phyloP scores from a whole-genome alignment of 2,113 vertebrate species.

The Notiomystis cincta region DNA sequence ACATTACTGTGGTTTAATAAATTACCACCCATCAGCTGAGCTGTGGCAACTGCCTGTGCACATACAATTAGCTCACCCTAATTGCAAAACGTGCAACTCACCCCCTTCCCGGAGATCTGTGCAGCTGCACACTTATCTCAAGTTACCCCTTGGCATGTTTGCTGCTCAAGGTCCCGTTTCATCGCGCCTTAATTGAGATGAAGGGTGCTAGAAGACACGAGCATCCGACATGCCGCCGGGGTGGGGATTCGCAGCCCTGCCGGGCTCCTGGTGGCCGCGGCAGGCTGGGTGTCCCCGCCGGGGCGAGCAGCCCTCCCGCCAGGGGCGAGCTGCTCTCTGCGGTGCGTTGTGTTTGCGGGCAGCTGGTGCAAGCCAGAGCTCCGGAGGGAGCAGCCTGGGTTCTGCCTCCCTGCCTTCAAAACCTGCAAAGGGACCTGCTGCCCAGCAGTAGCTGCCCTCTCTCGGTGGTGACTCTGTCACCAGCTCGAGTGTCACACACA shows the following conservation, averaged over 20 bases:
- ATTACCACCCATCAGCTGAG: constrained; percentile 31
- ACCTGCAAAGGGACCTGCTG: background rate
- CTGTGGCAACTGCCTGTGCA: background rate
- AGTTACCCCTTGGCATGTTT: background rate
- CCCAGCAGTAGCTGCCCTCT: background rate
- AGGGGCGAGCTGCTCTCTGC: background rate
- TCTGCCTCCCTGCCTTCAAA: background rate
- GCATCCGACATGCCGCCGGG: background rate
- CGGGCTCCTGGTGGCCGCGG: rapidly evolving
- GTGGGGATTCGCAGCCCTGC: background rate
- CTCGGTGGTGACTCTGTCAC: background rate
- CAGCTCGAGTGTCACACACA: background rate
- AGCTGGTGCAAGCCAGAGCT: background rate
- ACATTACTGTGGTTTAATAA: constrained; percentile 30
- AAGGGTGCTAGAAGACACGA: background rate
- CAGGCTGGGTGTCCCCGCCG: rapidly evolving
- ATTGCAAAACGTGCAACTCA: background rate
- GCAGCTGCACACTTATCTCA: constrained; percentile 7
- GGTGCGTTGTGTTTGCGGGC: background rate
- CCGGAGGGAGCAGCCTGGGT: background rate
- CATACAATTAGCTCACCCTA: constrained; percentile 29
- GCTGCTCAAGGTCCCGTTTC: background rate
- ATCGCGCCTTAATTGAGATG: background rate
- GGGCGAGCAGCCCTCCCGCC: rapidly evolving
- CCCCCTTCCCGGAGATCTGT: background rate